These are phyloP conservation scores for Rhinoptilus africanus DNA, from an alignment of 2,113 vertebrate species.

Conservation along the genomic window DNA sequence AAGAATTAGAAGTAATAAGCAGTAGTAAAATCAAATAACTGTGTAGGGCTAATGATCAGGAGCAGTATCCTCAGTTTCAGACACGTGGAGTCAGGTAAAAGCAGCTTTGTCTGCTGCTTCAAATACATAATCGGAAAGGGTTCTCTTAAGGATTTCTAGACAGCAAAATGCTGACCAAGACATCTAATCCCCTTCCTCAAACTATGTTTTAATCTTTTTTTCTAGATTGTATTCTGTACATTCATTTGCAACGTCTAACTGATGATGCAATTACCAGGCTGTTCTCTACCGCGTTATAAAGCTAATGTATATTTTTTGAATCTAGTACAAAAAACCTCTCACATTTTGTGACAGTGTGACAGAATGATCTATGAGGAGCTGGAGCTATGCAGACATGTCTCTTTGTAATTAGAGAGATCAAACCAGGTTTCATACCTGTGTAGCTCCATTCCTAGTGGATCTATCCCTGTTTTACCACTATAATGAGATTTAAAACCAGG, in stretches of 20 bases:
- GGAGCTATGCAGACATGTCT: not conserved
- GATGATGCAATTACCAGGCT: not conserved
- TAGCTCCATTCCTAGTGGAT: not conserved
- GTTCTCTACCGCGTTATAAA: not conserved
- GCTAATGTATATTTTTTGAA: not conserved
- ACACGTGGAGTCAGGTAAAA: not conserved
- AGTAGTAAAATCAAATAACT: not conserved
- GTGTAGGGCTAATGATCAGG: not conserved
- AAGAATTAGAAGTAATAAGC: not conserved
- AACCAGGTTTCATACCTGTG: not conserved
- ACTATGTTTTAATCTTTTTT: not conserved
- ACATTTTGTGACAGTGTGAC: not conserved
- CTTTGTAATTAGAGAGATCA: not conserved
- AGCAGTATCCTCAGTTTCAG: not conserved
- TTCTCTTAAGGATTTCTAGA: not conserved
- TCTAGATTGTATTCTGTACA: not conserved
- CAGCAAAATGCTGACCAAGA: not conserved
- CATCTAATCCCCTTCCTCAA: not conserved
- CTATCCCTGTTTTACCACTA: not conserved
- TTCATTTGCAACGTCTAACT: not conserved
- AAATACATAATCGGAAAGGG: not conserved
- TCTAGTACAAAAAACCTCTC: not conserved
- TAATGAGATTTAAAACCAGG: not conserved
- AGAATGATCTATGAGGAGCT: not conserved
- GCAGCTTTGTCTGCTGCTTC: not conserved